Evolutionary conservation across 2,888 invertebrate species (phyloP), one percentile per base, ranked within the genome.

Genomic region (Synanthedon vespiformis): DNA sequence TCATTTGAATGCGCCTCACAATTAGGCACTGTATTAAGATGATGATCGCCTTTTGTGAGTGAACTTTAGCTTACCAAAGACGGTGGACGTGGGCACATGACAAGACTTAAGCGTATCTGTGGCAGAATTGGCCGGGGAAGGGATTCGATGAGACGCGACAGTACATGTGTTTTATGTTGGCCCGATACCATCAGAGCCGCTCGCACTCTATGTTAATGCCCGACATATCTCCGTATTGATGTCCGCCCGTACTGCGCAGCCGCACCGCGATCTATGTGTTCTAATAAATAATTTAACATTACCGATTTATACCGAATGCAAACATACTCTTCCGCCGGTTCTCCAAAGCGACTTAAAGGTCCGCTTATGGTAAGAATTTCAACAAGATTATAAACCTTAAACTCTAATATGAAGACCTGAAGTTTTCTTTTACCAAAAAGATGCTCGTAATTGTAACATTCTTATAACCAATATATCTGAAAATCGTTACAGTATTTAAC

Each of bases 11-110:
- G 34, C 34, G 58, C 55, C 49, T 34, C 34, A 34, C 34, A 34
- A 34, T 34, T 34, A 34, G 34, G 34, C 34, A 10, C 34, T 34
- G 34, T 34, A 34, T 34, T 34, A 34, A 34, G 34, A 34, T 34
- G 34, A 34, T 34, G 34, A 34, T 34, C 34, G 34, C 34, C 34
- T 34, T 34, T 34, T 34, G 34, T 34, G 34, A 34, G 34, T 34
- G 34, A 34, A 34, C 34, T 34, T 34, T 34, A 34, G 34, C 34
- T 34, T 34, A 34, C 34, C 34, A 34, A 49, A 61, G 58, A 57
- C 61, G 62, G 56, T 59, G 59, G 66, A 62, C 34, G 34, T 34
- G 66, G 62, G 59, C 62, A 55, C 56, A 61, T 60, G 57, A 56
- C 49, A 58, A 53, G 51, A 57, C 62, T 64, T 58, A 61, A 44